Conservation (phyloP, 2,113 vertebrate genomes). For the Sebastes fasciatus region DNA sequence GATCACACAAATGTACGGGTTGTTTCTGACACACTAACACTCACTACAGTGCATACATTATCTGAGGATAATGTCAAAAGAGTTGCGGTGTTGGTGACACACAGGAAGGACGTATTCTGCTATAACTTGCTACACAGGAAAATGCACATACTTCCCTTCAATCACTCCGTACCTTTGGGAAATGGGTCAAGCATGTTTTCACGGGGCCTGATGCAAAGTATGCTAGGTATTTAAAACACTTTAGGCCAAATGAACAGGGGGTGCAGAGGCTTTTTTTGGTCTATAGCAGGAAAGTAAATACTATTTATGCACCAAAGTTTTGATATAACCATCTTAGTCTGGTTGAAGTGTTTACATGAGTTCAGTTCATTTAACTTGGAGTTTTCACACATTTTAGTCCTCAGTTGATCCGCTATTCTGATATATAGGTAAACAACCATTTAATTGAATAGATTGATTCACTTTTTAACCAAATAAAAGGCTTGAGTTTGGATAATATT, state of each 20-base stretch:
- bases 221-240: slow-evolving; percentile 3
- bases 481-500: not conserved
- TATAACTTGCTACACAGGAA: slow-evolving; percentile 3
- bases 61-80: not conserved
- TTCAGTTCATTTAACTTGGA: slow-evolving; percentile 25
- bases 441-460: too few species aligned
- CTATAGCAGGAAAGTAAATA: not conserved
- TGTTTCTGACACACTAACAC: not conserved
- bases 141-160: not conserved
- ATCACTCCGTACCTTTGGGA: not conserved
- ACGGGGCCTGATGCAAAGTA: not conserved
- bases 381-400: not conserved
- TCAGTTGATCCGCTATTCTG: not conserved
- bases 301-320: not conserved
- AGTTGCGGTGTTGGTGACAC: not conserved
- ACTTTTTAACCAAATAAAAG: not conserved
- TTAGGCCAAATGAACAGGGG: not conserved
- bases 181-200: not conserved
- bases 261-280: not conserved
- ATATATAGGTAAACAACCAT: not conserved
- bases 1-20: too few species aligned
- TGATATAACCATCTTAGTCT: too few species aligned
- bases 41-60: not conserved
- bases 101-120: not conserved
- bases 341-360: slow-evolving; percentile 3